These are phyloP conservation scores for Pseudachorutes palmiensis DNA, from an alignment of 1,140 invertebrate species.

Conservation along the genomic window DNA sequence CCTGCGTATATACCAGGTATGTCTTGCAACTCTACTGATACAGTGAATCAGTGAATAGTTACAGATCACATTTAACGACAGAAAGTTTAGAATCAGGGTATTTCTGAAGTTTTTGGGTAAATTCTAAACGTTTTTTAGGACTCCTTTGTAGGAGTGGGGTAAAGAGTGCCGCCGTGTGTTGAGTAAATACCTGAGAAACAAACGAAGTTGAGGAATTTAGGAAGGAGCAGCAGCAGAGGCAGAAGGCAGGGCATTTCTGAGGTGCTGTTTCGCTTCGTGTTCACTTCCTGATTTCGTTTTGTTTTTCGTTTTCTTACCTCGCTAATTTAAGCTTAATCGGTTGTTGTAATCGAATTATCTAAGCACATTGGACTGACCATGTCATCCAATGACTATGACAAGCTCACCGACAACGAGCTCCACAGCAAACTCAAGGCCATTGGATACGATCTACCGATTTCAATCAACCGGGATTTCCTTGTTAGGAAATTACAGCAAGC, in stretches of 20 bases:
- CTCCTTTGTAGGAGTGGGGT: no score
- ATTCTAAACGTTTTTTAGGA: no score
- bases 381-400: slow-evolving; percentile 14
- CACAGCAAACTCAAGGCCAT: slow-evolving; percentile 30
- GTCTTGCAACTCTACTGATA: no score
- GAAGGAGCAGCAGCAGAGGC: not conserved
- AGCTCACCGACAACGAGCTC: slow-evolving; percentile 33
- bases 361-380: not conserved
- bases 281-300: not conserved
- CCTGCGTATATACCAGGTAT: no score
- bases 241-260: not conserved
- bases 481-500: slow-evolving; percentile 30
- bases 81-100: no score
- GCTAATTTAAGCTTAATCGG: not conserved
- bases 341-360: not conserved
- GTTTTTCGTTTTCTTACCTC: no score
- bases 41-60: no score
- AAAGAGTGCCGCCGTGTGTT: no score
- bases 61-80: no score
- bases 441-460: slow-evolving; percentile 36
- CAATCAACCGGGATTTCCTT: slow-evolving; percentile 34
- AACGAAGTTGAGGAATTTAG: not conserved
- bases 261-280: not conserved
- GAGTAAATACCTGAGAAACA: no score
- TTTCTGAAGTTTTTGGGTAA: no score